Base-by-base conservation (phyloP, 2,113 vertebrate species). In the Tonatia bakeri region DNA sequence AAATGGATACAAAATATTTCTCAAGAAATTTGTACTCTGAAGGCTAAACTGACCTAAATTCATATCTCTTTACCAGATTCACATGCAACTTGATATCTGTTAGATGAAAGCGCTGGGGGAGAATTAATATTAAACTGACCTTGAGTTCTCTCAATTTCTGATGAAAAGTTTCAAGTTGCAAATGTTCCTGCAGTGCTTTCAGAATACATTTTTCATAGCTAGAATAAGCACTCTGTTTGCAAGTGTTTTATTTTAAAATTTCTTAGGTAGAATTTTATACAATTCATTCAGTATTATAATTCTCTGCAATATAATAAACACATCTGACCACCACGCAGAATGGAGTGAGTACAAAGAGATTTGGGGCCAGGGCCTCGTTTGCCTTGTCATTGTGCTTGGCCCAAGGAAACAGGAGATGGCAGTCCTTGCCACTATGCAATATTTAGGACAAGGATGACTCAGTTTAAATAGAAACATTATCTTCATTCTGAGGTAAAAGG, bases 61-160 rank as follows among this genome's bases (percentile, higher is more conserved):
- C 73, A 8, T 85, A 88, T 87, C 77, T 96, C 50, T 84, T 95
- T 91, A 95, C 67, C 14, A 90, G 91, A 95, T 93, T 95, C 75
- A 95, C 96, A 97, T 93, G 91, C 73, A 97, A 95, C 88, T 94
- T 96, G 97, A 93, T 97, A 94, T 91, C 88, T 97, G 50, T 93
- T 93, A 95, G 96, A 97, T 92, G 95, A 98, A 96, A 97, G 96
- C 83, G 69, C 77, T 80, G 36, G 82, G 16, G 28, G 64, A 83
- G 67, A 96, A 96, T 97, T 97, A 96, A 97, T 96, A 97, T 96
- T 93, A 97, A 95, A 84, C 64, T 96, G 96, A 96, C 94, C 97
- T 97, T 96, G 96, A 83, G 79, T 96, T 95, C 73, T 94, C 72
- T 95, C 94, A 61, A 84, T 96, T 97, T 91, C 77, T 96, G 92